A percentile compares a stretch with the other conserved stretches of the same genome.
phyloP scores from a whole-genome alignment of 30 jellyfish, hydroid and myxozoan genomes.

The Aurelia aurita region DNA sequence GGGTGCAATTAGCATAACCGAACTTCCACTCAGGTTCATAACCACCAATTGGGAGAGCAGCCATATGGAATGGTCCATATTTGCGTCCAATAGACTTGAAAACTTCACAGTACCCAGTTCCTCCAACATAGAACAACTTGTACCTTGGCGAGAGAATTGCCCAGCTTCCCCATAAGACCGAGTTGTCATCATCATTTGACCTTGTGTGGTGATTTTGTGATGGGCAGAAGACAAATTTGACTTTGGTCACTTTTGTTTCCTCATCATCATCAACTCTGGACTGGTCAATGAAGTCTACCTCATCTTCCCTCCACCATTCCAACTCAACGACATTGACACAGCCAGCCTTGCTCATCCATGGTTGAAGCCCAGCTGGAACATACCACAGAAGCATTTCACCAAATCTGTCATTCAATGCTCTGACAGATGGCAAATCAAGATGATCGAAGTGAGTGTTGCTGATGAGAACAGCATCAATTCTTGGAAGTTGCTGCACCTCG shows the following conservation, averaged over 20 bases:
- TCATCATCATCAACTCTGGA: slow-evolving; percentile 93
- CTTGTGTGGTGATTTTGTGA: slow-evolving; percentile 92
- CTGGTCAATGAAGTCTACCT: slow-evolving; percentile 94
- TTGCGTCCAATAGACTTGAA: slow-evolving; percentile 93
- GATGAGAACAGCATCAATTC: slow-evolving; percentile 92
- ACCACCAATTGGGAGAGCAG: slow-evolving; percentile 98
- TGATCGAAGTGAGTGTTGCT: slow-evolving; percentile 95
- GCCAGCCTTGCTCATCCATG: slow-evolving; percentile 96
- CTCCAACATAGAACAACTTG: slow-evolving; percentile 90
- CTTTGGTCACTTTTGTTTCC: slow-evolving; percentile 85
- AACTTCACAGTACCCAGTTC: slow-evolving; percentile 96
- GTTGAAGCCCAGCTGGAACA: slow-evolving; percentile 93
- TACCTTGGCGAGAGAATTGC: slow-evolving; percentile 88
- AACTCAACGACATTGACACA: slow-evolving; percentile 92
- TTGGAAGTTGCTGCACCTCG: slow-evolving; percentile 87
- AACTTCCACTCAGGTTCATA: slow-evolving; percentile 91
- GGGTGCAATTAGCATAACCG: slow-evolving; percentile 92
- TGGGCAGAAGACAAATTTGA: slow-evolving; percentile 93
- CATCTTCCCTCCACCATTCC: slow-evolving; percentile 99
- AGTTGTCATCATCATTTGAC: slow-evolving; percentile 91
- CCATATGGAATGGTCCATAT: slow-evolving; percentile 99
- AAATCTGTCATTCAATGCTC: slow-evolving; percentile 87
- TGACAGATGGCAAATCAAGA: slow-evolving; percentile 85
- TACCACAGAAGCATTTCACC: slow-evolving; percentile 97
- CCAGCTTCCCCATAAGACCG: slow-evolving; percentile 97